Percentiles rank a stretch among this genome's conserved stretches.
phyloP scores from a whole-genome alignment of 2,888 invertebrate species.

The Capitulum mitella region DNA sequence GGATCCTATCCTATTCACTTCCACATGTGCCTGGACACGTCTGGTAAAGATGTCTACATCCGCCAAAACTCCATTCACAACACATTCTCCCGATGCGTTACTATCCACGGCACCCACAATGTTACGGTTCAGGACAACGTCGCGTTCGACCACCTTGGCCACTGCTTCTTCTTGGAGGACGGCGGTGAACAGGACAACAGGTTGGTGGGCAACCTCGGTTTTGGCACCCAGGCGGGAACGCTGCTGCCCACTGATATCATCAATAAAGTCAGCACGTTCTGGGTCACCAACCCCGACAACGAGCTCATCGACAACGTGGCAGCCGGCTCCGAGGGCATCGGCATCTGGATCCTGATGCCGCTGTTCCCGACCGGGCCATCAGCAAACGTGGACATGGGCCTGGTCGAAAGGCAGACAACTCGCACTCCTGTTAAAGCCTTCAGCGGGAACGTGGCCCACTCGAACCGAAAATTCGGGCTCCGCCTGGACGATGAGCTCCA shows the following conservation, averaged over 20 bases:
- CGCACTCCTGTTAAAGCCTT: not conserved
- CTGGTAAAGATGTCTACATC: too few relatives aligned
- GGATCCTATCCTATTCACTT: slow-evolving; percentile 9
- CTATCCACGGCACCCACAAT: not conserved
- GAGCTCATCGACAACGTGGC: not conserved
- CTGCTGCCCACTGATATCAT: not conserved
- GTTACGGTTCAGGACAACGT: not conserved
- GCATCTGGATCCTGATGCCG: slow-evolving; percentile 7
- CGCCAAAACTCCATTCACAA: not conserved
- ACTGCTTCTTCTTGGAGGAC: slow-evolving; percentile 20
- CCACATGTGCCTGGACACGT: not conserved
- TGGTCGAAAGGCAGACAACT: not conserved
- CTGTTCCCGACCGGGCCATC: not conserved
- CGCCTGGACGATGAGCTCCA: not conserved
- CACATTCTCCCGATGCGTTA: not conserved
- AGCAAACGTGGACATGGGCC: not conserved
- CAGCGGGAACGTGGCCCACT: not conserved
- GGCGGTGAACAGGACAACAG: not conserved
- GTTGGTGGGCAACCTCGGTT: not conserved
- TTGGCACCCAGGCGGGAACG: not conserved
- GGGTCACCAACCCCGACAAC: slow-evolving; percentile 2
- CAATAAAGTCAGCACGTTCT: slow-evolving; percentile 8
- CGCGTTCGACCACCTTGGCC: not conserved
- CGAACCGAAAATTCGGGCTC: too few relatives aligned
- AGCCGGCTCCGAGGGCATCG: not conserved